phyloP scores from a whole-genome alignment of 2,113 vertebrate genomes.

The Stictonetta naevosa region DNA sequence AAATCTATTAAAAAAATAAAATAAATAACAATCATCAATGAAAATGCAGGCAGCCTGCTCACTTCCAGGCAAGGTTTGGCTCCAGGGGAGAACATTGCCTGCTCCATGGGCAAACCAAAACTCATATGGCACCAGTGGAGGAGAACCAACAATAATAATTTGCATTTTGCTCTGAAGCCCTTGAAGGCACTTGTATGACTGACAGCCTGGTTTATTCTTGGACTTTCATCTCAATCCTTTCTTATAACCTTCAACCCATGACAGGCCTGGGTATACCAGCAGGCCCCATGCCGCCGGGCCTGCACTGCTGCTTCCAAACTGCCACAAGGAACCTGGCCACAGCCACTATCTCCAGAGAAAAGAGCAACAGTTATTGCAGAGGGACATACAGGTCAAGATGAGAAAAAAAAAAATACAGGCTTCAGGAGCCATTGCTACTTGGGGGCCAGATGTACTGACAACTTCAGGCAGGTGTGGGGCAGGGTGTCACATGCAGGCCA shows the following conservation, averaged over 20 bases:
- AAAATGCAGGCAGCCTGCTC: background rate
- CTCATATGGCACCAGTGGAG: too few relatives aligned
- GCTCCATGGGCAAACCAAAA: background rate
- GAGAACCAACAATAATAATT: background rate
- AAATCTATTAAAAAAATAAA: background rate
- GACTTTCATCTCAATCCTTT: background rate
- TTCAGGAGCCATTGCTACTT: rapidly evolving
- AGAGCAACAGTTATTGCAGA: background rate
- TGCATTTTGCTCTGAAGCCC: background rate
- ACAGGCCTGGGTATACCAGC: rapidly evolving
- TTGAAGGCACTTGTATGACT: background rate
- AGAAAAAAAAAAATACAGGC: background rate
- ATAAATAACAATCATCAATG: too few relatives aligned
- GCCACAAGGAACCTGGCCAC: background rate
- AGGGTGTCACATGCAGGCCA: rapidly evolving
- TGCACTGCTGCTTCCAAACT: background rate
- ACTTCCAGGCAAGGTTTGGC: background rate
- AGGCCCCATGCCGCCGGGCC: background rate
- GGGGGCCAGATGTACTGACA: background rate
- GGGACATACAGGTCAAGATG: background rate
- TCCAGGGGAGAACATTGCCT: background rate
- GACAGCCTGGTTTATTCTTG: background rate
- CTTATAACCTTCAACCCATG: background rate
- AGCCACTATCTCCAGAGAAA: background rate
- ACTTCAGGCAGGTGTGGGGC: background rate